Evolutionary conservation across 1,140 invertebrate genomes (phyloP), one percentile per base, ranked within the genome.

Genomic region (Drosophila willistoni): DNA sequence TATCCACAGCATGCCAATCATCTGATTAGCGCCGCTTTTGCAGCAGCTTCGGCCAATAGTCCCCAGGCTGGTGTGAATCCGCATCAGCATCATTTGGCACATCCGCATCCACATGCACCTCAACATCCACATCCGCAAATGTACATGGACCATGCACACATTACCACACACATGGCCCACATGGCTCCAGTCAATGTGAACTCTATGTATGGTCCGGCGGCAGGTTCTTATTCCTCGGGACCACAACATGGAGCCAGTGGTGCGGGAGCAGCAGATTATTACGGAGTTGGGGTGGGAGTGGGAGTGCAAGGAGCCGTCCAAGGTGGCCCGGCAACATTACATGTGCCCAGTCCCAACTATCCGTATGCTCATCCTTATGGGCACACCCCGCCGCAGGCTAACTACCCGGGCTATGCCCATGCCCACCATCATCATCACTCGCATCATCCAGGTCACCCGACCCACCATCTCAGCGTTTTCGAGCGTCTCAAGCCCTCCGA

Each of bases 401-500:
- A 74, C 29, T 90, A 91, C 64, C 55, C 89, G 25, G 64, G 71
- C 19, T 77, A 75, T 76, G 36, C 69, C 7, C 75, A 79, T 57
- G 39, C 68, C 12, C 73, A 78, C 41, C 47, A 61, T 7, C 71
- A 86, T 64, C 64, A 80, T 34, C 69, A 72, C 33, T 59, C 71
- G 3, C 83, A 90, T 39, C 75, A 79, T 33, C 77, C 74, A 41
- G 68, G 73, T 14, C 81, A 91, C 54, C 41, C 77, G 12, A n/a
- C 85, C 9, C 90, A 92, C 51, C 87, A 91, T 71, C 63, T 87
- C 7, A 82, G 72, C 61, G 91, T 92, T 51, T 92, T 92, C 47
- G 91, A 92, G 62, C 82, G 90, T 42, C 65, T 92, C 12, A 92
- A 92, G 64, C 90, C 90, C 57, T 90, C 91, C 57, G 91, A 92